A percentile compares a stretch with the other conserved stretches of the same genome.
phyloP scores from a whole-genome alignment of 1,140 invertebrate species.

The Zaprionus vittiger region DNA sequence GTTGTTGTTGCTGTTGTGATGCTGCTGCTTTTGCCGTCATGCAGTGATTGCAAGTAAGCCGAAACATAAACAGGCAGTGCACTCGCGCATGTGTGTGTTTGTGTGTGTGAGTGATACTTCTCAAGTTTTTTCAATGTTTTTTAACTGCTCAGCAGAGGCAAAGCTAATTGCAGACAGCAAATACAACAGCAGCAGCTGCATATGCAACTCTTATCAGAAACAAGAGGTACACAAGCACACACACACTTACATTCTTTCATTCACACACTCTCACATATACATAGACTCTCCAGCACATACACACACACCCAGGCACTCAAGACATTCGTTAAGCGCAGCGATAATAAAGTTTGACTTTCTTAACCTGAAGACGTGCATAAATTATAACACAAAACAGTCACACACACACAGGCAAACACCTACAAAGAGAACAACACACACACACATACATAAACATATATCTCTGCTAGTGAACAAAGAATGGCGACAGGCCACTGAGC shows the following conservation, averaged over 20 bases:
- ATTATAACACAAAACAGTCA: constrained; percentile 65
- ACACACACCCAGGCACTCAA: neutral
- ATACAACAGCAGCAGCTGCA: constrained; percentile 21
- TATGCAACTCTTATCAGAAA: constrained; percentile 60
- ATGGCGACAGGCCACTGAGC: constrained; percentile 61
- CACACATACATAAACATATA: constrained; percentile 4
- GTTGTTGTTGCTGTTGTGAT: neutral
- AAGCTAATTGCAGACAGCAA: constrained; percentile 23
- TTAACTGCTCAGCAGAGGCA: neutral
- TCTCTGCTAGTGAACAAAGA: constrained; percentile 58
- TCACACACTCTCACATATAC: neutral
- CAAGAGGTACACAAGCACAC: constrained; percentile 4
- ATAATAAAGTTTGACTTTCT: constrained; percentile 73
- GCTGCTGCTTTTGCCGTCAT: neutral
- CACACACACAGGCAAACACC: constrained; percentile 9
- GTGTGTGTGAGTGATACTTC: constrained; percentile 2
- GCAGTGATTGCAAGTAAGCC: constrained; percentile 34
- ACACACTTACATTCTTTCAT: constrained; percentile 4
- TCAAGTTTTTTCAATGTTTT: constrained; percentile 1
- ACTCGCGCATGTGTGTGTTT: constrained; percentile 3
- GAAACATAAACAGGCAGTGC: constrained; percentile 30
- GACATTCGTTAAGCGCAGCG: constrained; percentile 24
- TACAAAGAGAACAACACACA: constrained; percentile 35
- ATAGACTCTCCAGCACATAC: neutral
- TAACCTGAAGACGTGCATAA: constrained; percentile 80